These are phyloP conservation scores for Brachionus calyciflorus DNA, from an alignment of 1,140 invertebrate species.

Conservation along the genomic window DNA sequence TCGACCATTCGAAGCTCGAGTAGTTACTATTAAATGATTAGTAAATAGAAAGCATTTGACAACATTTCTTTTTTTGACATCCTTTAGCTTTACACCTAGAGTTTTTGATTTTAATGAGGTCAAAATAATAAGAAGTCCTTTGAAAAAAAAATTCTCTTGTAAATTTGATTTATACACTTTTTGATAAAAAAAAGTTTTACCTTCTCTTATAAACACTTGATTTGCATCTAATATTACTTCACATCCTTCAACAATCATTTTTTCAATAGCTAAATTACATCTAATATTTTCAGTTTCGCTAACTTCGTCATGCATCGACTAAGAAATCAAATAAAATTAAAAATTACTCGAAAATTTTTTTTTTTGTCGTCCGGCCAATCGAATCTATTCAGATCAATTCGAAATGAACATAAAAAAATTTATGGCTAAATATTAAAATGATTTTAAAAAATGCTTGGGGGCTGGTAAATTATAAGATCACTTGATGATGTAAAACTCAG, in stretches of 20 bases:
- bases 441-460: no score
- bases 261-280: conserved; percentile 85
- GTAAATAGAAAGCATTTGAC: conserved; percentile 82
- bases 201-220: conserved; percentile 69
- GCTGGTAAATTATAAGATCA: no score
- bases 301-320: conserved; percentile 66
- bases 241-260: conserved; percentile 91
- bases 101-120: conserved; percentile 67
- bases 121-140: conserved; percentile 71
- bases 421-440: no score
- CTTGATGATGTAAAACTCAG: no score
- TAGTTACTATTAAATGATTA: conserved; percentile 79
- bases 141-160: conserved; percentile 50
- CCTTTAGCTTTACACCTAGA: conserved; percentile 64
- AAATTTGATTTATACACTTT: no score
- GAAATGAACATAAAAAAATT: no score
- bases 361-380: no score
- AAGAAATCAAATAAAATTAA: background rate
- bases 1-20: conserved; percentile 75
- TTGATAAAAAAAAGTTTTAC: conserved; percentile 49
- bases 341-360: no score
- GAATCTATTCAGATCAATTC: no score
- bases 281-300: conserved; percentile 89
- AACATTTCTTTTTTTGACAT: conserved; percentile 70
- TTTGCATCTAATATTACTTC: conserved; percentile 89